phyloP scores from a whole-genome alignment of 1,140 invertebrate genomes.

The Pseudomyrmex sp. region DNA sequence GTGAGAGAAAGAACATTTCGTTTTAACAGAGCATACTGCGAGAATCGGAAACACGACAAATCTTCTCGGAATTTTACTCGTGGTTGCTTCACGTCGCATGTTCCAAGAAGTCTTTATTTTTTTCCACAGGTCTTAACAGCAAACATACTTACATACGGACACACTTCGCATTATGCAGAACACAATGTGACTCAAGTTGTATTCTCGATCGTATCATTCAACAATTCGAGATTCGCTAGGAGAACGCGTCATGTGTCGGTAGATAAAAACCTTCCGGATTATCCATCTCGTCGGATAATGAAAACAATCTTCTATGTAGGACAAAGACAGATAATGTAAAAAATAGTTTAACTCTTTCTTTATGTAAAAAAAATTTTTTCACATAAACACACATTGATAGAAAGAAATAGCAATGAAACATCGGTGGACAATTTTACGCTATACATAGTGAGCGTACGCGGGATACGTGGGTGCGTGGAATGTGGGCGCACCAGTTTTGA shows the following conservation, averaged over 20 bases:
- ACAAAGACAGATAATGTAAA: not conserved
- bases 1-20: no score
- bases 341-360: not conserved
- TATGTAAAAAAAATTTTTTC: not conserved
- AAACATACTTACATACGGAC: not conserved
- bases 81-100: slow-evolving; percentile 39
- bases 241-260: not conserved
- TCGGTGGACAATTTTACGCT: slow-evolving; percentile 51
- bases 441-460: slow-evolving; percentile 37
- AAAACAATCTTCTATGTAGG: no score
- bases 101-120: slow-evolving; percentile 33
- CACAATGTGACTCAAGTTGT: slow-evolving; percentile 11
- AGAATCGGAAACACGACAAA: slow-evolving; percentile 11
- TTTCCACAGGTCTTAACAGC: slow-evolving; percentile 44
- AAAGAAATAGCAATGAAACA: slow-evolving; percentile 5
- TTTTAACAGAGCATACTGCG: slow-evolving; percentile 39
- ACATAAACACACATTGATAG: not conserved
- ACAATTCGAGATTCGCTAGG: slow-evolving; percentile 4
- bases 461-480: slow-evolving; percentile 66
- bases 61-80: slow-evolving; percentile 35
- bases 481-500: slow-evolving; percentile 79
- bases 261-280: not conserved
- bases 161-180: slow-evolving; percentile 41
- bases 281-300: no score
- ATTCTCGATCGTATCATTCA: slow-evolving; percentile 23